These are phyloP conservation scores for Achatina immaculata DNA, from an alignment of 1,140 invertebrate genomes.

Conservation along the genomic window DNA sequence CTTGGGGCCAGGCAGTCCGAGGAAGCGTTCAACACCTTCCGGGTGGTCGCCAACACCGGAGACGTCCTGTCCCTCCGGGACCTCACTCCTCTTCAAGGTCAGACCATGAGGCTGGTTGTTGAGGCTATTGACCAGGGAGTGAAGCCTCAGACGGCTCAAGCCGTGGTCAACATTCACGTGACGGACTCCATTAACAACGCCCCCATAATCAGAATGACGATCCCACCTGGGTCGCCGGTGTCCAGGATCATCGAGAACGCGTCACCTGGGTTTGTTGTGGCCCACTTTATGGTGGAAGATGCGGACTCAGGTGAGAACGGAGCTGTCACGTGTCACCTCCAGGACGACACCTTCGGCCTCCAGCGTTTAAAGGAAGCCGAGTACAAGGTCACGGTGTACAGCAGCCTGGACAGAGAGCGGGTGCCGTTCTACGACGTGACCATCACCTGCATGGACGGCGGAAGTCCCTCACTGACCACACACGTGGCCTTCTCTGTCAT, in stretches of 20 bases:
- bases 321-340: slow-evolving; percentile 51
- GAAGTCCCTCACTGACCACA: slow-evolving; percentile 28
- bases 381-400: slow-evolving; percentile 54
- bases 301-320: slow-evolving; percentile 57
- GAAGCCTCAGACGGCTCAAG: slow-evolving; percentile 73
- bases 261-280: slow-evolving; percentile 56
- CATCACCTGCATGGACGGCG: slow-evolving; percentile 39
- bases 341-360: slow-evolving; percentile 45
- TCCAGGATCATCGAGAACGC: slow-evolving; percentile 52
- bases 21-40: slow-evolving; percentile 40
- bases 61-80: slow-evolving; percentile 38
- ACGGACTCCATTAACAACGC: slow-evolving; percentile 93
- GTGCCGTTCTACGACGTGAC: slow-evolving; percentile 30
- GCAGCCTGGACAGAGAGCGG: slow-evolving; percentile 37
- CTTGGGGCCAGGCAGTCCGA: slow-evolving; percentile 54
- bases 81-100: slow-evolving; percentile 37
- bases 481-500: slow-evolving; percentile 48
- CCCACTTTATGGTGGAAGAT: slow-evolving; percentile 57
- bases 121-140: slow-evolving; percentile 70
- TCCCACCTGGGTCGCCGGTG: slow-evolving; percentile 47
- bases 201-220: slow-evolving; percentile 82
- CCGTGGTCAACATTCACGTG: slow-evolving; percentile 78
- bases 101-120: slow-evolving; percentile 71
- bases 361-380: slow-evolving; percentile 52
- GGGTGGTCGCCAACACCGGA: slow-evolving; percentile 37